Evolutionary conservation across 2,797 vertebrate species (phyloP), one percentile per base, ranked within the genome.

Genomic region (Nannoperca australis): DNA sequence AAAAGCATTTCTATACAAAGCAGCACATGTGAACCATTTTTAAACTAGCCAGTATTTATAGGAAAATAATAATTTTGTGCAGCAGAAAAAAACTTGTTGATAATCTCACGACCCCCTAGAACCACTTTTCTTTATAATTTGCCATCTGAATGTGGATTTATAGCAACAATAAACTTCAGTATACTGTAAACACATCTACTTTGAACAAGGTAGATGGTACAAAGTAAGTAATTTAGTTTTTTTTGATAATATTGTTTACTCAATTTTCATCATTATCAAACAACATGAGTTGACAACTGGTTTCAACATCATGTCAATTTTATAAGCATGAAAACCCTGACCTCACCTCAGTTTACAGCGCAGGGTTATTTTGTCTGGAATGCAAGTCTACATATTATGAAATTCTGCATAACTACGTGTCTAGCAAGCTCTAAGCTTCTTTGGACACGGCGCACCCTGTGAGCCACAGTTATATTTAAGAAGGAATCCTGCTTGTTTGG

Each of bases 371-470:
- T 78, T 13, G 44, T 73, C 38, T 76, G 54, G 55, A 86, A 68
- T 73, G 55, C n/a, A 70, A 85, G 73, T 71, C 42, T 61, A 72
- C 64, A 70, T 83, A 54, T 79, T 83, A 68, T 72, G 63, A 82
- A 83, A 61, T 61, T 81, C 42, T 85, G 38, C 78, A 88, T 86
- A 88, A 66, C 79, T 75, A 55, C 30, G 1, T 63, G 58, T 63
- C 78, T 55, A 69, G 22, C 60, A 3, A 69, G 13, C 56, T 59
- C 13, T 92, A 94, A 92, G 88, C 89, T 81, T 79, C 88, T 93
- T 89, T 91, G 62, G 59, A 62, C 30, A 68, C 66, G 64, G 63
- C 54, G 79, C 51, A 82, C 62, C 61, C 66, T 49, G 59, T 66
- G 70, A 82, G 85, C 84, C 75, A 62, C 32, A 15, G 34, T 30